Percentiles rank a stretch among this genome's conserved stretches.
These are phyloP conservation scores for Sinella curviseta DNA, from an alignment of 1,140 invertebrate genomes.

Conservation along the genomic window DNA sequence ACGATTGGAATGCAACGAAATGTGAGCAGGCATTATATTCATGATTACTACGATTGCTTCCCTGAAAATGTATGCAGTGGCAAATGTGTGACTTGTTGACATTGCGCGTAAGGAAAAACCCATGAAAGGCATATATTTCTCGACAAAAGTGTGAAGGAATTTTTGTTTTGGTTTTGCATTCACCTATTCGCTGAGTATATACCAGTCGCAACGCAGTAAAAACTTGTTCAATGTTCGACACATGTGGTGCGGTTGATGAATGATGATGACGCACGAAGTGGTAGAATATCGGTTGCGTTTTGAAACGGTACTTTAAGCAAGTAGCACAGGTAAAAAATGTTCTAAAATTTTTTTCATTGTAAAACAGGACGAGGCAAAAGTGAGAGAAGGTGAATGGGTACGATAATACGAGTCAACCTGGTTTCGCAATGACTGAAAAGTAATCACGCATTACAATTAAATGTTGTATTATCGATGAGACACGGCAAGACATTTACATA, in stretches of 20 bases:
- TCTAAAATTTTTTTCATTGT: background rate
- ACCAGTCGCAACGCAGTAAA: background rate
- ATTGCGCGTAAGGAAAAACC: no score
- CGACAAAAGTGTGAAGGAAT: background rate
- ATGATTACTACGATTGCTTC: no score
- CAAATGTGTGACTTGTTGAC: no score
- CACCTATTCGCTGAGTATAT: background rate
- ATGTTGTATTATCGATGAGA: no score
- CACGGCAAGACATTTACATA: no score
- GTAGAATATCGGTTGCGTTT: background rate
- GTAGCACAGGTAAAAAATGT: background rate
- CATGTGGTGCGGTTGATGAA: background rate
- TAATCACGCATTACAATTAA: background rate
- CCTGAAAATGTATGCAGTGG: no score
- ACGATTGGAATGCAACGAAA: no score
- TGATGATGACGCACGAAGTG: conserved; percentile 2
- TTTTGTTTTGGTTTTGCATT: background rate
- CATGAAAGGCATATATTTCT: no score
- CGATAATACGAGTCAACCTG: no score
- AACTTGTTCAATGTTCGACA: conserved; percentile 2
- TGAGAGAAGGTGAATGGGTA: conserved; percentile 8
- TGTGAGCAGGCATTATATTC: no score
- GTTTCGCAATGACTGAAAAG: background rate
- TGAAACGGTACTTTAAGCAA: conserved; percentile 10
- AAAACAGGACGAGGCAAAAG: background rate